Evolutionary conservation across 2,113 vertebrate species (phyloP).

Genomic region (Myodes glareolus): DNA sequence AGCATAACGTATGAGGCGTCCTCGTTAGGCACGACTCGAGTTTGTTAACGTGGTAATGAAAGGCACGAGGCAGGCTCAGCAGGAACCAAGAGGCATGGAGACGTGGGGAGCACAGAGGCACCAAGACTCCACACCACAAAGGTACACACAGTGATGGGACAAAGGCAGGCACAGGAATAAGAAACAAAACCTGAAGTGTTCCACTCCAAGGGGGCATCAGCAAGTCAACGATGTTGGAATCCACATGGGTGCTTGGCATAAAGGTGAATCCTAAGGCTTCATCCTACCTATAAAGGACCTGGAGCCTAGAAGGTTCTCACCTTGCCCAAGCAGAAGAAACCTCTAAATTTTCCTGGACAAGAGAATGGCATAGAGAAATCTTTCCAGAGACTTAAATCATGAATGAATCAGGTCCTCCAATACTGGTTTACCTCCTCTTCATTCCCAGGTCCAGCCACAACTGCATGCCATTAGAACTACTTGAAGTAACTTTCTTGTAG

Average conservation of each 20-base stretch:
- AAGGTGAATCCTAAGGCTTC: neutral
- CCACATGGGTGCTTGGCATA: neutral
- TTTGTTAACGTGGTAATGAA: slow-evolving; percentile 95
- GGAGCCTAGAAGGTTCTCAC: neutral
- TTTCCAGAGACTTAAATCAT: neutral
- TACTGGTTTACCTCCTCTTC: neutral
- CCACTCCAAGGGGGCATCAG: neutral
- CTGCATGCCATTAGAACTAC: neutral
- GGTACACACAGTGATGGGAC: neutral
- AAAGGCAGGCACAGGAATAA: slow-evolving; percentile 30
- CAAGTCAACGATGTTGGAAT: neutral
- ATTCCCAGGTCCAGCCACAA: neutral
- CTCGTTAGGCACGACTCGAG: slow-evolving; percentile 93
- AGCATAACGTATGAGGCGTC: slow-evolving; percentile 98
- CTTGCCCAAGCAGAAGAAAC: neutral
- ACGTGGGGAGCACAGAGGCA: slow-evolving; percentile 76
- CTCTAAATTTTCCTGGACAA: neutral
- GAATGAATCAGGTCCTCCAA: rapidly evolving
- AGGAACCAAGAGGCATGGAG: slow-evolving; percentile 72
- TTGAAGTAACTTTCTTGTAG: neutral
- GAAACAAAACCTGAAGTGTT: neutral
- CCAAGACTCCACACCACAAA: slow-evolving; percentile 35
- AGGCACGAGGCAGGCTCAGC: slow-evolving; percentile 82
- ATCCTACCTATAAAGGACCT: neutral
- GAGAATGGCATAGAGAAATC: neutral